Evolutionary conservation across 1,140 invertebrate species (phyloP).

Genomic region (Drosophila cardini): DNA sequence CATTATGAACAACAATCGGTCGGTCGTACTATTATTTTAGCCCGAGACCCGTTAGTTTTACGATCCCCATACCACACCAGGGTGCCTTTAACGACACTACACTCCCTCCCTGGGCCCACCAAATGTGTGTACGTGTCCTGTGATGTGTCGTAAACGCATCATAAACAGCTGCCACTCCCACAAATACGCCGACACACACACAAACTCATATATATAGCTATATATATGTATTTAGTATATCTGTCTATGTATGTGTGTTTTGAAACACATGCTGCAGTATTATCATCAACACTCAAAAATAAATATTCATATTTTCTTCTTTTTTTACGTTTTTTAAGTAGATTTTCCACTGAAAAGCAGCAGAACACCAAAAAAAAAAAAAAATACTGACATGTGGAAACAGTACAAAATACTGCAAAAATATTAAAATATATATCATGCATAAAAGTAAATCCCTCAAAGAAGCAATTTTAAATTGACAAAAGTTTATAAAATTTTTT

Average conservation of each 20-base stretch:
- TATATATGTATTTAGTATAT: background rate
- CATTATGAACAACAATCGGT: constrained; percentile 31
- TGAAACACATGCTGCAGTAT: constrained; percentile 26
- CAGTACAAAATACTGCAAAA: background rate
- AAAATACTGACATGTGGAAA: background rate
- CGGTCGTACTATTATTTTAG: constrained; percentile 41
- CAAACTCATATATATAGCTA: background rate
- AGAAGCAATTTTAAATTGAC: too few species aligned
- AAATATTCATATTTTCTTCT: constrained; percentile 22
- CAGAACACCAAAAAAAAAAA: background rate
- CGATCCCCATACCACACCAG: constrained; percentile 17
- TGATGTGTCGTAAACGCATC: constrained; percentile 72
- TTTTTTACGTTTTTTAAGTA: constrained; percentile 17
- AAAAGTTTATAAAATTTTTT: too few species aligned
- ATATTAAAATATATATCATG: background rate
- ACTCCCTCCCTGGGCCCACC: constrained; percentile 1
- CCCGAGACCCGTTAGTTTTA: constrained; percentile 37
- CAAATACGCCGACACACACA: background rate
- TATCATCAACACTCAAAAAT: constrained; percentile 19
- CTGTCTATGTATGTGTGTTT: constrained; percentile 1
- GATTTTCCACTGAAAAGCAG: constrained; percentile 10
- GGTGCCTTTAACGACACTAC: constrained; percentile 34
- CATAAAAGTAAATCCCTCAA: background rate
- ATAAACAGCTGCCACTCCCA: constrained; percentile 62
- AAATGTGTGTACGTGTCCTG: constrained; percentile 61